Conservation (phyloP, 2,888 invertebrate genomes). For the Leucoptera coffeella region DNA sequence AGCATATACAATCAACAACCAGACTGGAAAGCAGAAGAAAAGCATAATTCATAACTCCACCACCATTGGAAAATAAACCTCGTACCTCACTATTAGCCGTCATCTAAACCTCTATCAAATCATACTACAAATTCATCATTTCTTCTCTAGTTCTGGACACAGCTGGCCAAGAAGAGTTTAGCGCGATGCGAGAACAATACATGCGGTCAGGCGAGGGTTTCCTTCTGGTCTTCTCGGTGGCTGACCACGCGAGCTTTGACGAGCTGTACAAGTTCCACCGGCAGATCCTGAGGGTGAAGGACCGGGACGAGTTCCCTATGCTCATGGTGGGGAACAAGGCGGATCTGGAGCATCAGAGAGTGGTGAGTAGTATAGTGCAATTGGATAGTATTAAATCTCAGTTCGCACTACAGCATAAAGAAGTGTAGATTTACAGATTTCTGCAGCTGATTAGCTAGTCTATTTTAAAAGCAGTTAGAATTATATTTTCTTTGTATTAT, state of each 20-base stretch:
- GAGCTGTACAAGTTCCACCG: conserved; percentile 93
- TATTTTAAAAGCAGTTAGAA: neutral
- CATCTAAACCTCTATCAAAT: neutral
- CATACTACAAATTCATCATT: conserved; percentile 2
- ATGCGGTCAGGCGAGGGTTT: conserved; percentile 97
- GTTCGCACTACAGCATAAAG: neutral
- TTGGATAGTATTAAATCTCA: neutral
- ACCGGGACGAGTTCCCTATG: conserved; percentile 98
- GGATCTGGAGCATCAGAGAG: conserved; percentile 84
- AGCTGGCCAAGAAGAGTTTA: conserved; percentile 97
- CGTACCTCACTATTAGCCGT: neutral
- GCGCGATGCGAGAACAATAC: conserved; percentile 98
- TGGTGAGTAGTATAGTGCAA: conserved; percentile 54
- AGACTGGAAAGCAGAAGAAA: neutral
- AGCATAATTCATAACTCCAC: neutral
- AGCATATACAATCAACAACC: neutral
- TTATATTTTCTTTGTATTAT: too few species aligned
- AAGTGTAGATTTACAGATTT: neutral
- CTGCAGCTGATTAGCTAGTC: neutral
- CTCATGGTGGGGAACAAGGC: conserved; percentile 94
- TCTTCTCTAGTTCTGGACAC: conserved; percentile 78
- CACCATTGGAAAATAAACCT: neutral
- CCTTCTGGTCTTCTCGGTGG: conserved; percentile 90
- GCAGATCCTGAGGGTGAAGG: conserved; percentile 94
- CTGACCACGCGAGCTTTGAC: conserved; percentile 91